Base-by-base conservation (phyloP, 2,797 vertebrate species). In the Sebastes iracundus region DNA sequence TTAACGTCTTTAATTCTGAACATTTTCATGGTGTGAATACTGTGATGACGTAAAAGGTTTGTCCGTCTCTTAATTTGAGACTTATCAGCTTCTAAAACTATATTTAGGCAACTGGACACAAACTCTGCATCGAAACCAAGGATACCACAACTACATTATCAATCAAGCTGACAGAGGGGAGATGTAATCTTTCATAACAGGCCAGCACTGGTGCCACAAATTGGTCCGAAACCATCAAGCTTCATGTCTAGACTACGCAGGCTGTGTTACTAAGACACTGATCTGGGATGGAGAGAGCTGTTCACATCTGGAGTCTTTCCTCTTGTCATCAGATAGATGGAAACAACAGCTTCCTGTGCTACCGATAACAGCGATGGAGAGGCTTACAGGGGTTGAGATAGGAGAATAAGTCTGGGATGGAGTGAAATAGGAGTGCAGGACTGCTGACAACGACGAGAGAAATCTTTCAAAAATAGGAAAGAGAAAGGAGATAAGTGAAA, bases 221-320 rank as follows among this genome's bases (percentile, higher is more conserved):
- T 83, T 77, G 90, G 82, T 73, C 75, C 94, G 95, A 96, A 96
- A 95, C 94, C 94, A 94, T 93, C 91, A 86, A 92, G 94, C 94
- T 80, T 84, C 64, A 87, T 58, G 87, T 94, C 94, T 79, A 91
- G 96, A 97, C 96, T 95, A 80, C 83, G 86, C 87, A 95, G 94
- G 94, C 97, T 97, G 97, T 96, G 97, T 97, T 96, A 97, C 80
- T 89, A 90, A 81, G 96, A 96, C 96, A 96, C 81, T 63, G 74
- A 96, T 95, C 70, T 85, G 60, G 67, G 85, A 91, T 81, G 78
- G 64, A 95, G 94, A 94, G 94, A 95, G 95, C 95, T 94, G 95
- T 96, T 96, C 96, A 96, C 97, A 98, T 98, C 97, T 98, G 97
- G 96, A 96, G 62, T 95, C 95, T 96, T 94, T 95, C 95, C 95